Evolutionary conservation across 2,113 vertebrate genomes (phyloP), one percentile per base, ranked within the genome.

Genomic region (Caracal caracal): DNA sequence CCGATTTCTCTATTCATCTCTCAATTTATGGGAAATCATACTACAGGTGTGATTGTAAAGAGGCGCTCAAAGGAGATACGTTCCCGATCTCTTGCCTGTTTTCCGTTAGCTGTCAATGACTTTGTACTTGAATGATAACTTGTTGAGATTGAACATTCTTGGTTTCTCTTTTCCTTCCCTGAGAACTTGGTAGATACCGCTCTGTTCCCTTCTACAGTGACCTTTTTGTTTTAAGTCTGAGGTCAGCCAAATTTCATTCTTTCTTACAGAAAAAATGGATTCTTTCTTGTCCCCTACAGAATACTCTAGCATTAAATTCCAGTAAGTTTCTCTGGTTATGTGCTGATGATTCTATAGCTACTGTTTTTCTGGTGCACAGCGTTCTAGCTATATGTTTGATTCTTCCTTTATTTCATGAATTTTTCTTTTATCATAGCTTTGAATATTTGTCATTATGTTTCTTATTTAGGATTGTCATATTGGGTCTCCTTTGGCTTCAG

Each of bases 371-470:
- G 26, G 7, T 61, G 59, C 0, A n/a, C 51, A 51, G 2, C 22
- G 4, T 63, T 92, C 85, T 66, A 43, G 70, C 28, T 35, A 37
- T 63, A 33, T 1, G 16, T 76, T 81, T 73, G 56, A 85, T 43
- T 91, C n/a, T 94, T 59, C n/a, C 20, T 84, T 93, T 90, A n/a
- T 61, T 96, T 92, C 10, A 84, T 65, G 7, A 37, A 75, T 47
- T 65, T 61, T 91, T 86, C 51, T 71, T 83, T 95, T 65, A 40
- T 78, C 70, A 59, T 49, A 66, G 13, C 30, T 93, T 80, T 93
- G 56, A 73, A 68, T 93, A 86, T 53, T 73, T 80, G 71, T 76
- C 86, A 1, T 63, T 81, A 24, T 65, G 22, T 73, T 88, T 95
- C 28, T 81, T 89, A 40, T 80, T 92, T 71, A 66, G 37, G 9